A percentile compares a stretch with the other conserved stretches of the same genome.
Evolutionary conservation across 2,888 invertebrate species (phyloP).

Genomic region (Tipula confusa): DNA sequence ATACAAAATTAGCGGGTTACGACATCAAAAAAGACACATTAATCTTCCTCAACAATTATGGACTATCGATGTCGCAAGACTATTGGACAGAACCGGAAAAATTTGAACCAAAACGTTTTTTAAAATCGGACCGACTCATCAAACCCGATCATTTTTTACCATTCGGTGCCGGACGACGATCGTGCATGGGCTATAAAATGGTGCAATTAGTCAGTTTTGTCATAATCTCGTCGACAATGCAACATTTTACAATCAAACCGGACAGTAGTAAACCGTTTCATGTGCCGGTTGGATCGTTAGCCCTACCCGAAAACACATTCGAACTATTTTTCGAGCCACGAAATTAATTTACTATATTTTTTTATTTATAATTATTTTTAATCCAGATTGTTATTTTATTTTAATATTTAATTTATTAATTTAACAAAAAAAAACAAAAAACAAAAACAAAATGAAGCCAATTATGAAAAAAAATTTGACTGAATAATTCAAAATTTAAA

Average conservation of each 20-base stretch:
- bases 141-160: conserved; percentile 65
- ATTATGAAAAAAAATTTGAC: conserved; percentile 14
- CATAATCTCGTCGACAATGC: conserved; percentile 53
- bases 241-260: conserved; percentile 54
- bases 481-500: background rate
- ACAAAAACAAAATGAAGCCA: background rate
- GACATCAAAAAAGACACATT: conserved; percentile 58
- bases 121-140: conserved; percentile 53
- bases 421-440: too few species aligned
- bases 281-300: conserved; percentile 56
- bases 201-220: conserved; percentile 58
- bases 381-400: background rate
- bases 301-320: conserved; percentile 53
- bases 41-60: conserved; percentile 64
- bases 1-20: conserved; percentile 58
- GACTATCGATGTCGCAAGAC: conserved; percentile 58
- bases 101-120: conserved; percentile 60
- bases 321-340: conserved; percentile 48
- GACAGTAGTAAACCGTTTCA: conserved; percentile 50
- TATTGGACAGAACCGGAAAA: conserved; percentile 58
- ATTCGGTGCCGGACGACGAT: conserved; percentile 61
- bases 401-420: conserved; percentile 16
- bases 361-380: background rate
- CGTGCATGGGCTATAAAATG: conserved; percentile 66
- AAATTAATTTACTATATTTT: too few species aligned